Evolutionary conservation across 2,888 invertebrate species (phyloP).

Genomic region (Sinelater perroti): DNA sequence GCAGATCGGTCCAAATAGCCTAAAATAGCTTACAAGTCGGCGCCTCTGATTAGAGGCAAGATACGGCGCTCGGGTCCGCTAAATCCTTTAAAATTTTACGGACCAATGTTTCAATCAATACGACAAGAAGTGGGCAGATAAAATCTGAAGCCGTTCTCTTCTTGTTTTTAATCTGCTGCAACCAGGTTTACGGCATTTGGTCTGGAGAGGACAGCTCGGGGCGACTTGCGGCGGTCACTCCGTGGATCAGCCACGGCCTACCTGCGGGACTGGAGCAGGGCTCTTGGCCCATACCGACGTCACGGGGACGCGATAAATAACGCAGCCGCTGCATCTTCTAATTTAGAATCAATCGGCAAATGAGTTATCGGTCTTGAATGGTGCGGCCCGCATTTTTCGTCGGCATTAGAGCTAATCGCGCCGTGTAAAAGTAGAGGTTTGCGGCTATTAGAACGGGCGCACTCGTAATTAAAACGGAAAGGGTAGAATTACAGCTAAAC

Average conservation of each 20-base stretch:
- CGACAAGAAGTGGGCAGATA: constrained; percentile 40
- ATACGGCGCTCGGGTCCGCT: too few relatives aligned
- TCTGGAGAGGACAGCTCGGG: constrained; percentile 36
- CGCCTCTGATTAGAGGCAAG: too few relatives aligned
- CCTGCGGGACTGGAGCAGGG: constrained; percentile 35
- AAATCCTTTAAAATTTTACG: constrained; percentile 24
- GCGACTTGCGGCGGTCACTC: constrained; percentile 38
- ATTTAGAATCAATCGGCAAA: constrained; percentile 36
- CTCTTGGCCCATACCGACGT: constrained; percentile 10
- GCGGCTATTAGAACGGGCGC: constrained; percentile 27
- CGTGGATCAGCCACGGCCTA: constrained; percentile 40
- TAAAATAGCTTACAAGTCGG: too few relatives aligned
- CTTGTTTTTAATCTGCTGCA: constrained; percentile 42
- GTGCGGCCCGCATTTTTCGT: constrained; percentile 12
- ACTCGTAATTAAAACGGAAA: constrained; percentile 40
- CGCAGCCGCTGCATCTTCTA: constrained; percentile 29
- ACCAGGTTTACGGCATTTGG: constrained; percentile 37
- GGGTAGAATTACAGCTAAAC: constrained; percentile 41
- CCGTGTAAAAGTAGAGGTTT: constrained; percentile 30
- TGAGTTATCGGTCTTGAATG: constrained; percentile 33
- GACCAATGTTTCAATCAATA: constrained; percentile 43
- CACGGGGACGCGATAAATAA: constrained; percentile 32
- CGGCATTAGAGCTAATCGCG: constrained; percentile 13
- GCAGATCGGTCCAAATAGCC: too few relatives aligned
- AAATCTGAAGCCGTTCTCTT: constrained; percentile 42